Percentiles rank a stretch among this genome's conserved stretches.
These are phyloP conservation scores for Nebria brevicollis DNA, from an alignment of 2,888 invertebrate species.

Conservation along the genomic window DNA sequence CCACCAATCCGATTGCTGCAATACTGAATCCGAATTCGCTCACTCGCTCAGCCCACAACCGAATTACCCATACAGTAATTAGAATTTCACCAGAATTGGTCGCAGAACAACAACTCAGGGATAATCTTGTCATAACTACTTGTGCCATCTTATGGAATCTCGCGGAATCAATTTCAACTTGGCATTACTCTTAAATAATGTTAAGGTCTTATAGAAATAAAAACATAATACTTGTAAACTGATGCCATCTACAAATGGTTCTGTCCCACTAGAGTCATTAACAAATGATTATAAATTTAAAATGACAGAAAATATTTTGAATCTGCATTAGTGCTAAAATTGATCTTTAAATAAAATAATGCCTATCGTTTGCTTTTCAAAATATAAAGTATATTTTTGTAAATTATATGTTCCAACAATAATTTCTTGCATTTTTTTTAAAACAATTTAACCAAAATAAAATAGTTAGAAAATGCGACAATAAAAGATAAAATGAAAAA, in stretches of 20 bases:
- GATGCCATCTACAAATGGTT: neutral
- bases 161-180: neutral
- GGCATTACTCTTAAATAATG: neutral
- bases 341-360: no score
- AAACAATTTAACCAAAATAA: no score
- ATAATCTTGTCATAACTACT: neutral
- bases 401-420: no score
- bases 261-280: neutral
- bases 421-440: no score
- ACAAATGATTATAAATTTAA: no score
- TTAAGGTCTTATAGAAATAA: neutral
- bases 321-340: no score
- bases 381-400: no score
- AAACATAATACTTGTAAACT: neutral
- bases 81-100: neutral
- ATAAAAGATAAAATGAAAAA: no score
- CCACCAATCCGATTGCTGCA: conserved; percentile 32
- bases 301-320: no score
- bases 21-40: conserved; percentile 27
- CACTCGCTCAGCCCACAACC: neutral
- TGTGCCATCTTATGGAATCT: neutral
- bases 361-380: no score
- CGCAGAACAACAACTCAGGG: neutral
- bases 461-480: no score
- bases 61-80: conserved; percentile 36